A percentile compares a stretch with the other conserved stretches of the same genome.
Evolutionary conservation across 2,888 invertebrate species (phyloP).

Genomic region (Ennomos fuscantarius): DNA sequence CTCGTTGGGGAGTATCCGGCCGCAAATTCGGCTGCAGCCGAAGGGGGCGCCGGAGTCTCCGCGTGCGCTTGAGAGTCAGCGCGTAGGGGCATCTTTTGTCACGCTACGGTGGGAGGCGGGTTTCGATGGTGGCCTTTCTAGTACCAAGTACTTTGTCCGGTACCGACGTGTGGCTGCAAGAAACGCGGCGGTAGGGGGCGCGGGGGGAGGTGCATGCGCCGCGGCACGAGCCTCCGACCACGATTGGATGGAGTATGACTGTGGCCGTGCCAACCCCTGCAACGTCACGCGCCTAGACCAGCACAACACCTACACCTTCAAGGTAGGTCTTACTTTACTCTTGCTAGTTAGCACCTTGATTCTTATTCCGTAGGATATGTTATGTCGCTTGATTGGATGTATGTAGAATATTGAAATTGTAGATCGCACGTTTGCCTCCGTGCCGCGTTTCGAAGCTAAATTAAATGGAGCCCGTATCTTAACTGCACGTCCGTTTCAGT

Average conservation of each 20-base stretch:
- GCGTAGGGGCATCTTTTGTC: slow-evolving; percentile 92
- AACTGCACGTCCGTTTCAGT: too few species aligned
- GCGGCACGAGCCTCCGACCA: slow-evolving; percentile 72
- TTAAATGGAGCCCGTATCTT: background rate
- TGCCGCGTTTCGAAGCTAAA: too few species aligned
- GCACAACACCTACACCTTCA: slow-evolving; percentile 94
- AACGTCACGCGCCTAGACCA: slow-evolving; percentile 94
- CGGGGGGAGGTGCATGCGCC: slow-evolving; percentile 65
- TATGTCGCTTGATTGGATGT: slow-evolving; percentile 2
- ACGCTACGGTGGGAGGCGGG: slow-evolving; percentile 94
- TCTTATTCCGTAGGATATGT: background rate
- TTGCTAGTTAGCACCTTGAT: too few species aligned
- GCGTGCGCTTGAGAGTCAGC: slow-evolving; percentile 88
- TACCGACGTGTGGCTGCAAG: slow-evolving; percentile 88
- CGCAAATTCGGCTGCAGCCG: slow-evolving; percentile 91
- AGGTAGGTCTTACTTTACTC: slow-evolving; percentile 79
- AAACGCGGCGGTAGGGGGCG: slow-evolving; percentile 76
- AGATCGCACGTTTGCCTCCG: background rate
- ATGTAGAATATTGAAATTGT: background rate
- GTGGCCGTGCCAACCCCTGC: slow-evolving; percentile 94
- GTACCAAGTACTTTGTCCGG: slow-evolving; percentile 94
- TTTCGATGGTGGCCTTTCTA: slow-evolving; percentile 94
- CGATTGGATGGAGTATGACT: slow-evolving; percentile 94
- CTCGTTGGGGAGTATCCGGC: slow-evolving; percentile 90
- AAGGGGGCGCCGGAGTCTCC: slow-evolving; percentile 96